A percentile compares a stretch with the other conserved stretches of the same genome.
Conservation (phyloP, 2,797 vertebrate species). For the Coregonus ussuriensis region DNA sequence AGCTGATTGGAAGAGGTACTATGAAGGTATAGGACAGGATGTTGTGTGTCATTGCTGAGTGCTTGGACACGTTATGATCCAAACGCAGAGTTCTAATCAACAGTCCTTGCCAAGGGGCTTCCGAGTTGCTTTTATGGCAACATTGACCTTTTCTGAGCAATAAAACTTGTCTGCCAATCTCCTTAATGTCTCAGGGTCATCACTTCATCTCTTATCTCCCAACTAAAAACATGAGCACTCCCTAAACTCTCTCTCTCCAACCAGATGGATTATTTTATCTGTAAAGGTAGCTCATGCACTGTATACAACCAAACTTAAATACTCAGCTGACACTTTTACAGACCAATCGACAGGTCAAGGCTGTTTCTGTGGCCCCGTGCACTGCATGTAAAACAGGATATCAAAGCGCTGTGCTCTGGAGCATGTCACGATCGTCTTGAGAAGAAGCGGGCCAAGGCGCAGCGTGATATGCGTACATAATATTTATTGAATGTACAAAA, state of each 20-base stretch:
- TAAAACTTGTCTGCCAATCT: constrained; percentile 59
- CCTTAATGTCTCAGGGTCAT: constrained; percentile 55
- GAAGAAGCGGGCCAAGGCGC: too few species aligned
- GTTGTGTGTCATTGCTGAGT: not conserved
- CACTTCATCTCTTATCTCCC: constrained; percentile 65
- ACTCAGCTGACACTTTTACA: constrained; percentile 57
- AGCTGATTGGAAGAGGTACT: not conserved
- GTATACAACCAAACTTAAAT: constrained; percentile 66
- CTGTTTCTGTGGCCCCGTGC: constrained; percentile 23
- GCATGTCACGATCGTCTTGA: not conserved
- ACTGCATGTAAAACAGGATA: constrained; percentile 25
- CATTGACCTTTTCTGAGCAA: constrained; percentile 58
- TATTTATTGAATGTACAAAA: too few species aligned
- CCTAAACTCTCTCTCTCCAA: constrained; percentile 62
- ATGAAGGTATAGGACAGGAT: not conserved
- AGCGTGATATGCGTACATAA: too few species aligned
- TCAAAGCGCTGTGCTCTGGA: constrained; percentile 3
- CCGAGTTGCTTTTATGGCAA: constrained; percentile 59
- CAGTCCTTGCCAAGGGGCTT: constrained; percentile 26
- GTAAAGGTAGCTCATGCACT: constrained; percentile 57
- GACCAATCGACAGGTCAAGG: constrained; percentile 43
- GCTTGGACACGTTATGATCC: constrained; percentile 39
- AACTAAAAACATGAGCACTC: constrained; percentile 55
- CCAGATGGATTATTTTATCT: constrained; percentile 70
- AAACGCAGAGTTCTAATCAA: constrained; percentile 59